phyloP scores from a whole-genome alignment of 2,797 vertebrate species.

The Centroberyx gerrardi region DNA sequence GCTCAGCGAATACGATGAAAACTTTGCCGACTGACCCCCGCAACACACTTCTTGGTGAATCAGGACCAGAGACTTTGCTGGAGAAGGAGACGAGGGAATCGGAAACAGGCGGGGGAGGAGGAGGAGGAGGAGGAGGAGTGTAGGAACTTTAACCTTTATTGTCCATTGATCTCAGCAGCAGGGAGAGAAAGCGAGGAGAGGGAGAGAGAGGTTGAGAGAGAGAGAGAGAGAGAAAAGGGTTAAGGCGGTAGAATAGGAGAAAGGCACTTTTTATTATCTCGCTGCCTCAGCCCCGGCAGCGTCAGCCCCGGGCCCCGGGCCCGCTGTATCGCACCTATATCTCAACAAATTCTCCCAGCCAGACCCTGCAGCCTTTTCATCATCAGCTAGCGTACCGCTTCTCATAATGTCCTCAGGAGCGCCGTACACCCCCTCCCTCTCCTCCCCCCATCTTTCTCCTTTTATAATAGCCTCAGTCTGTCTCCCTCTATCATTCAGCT shows the following conservation, averaged over 20 bases:
- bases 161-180: constrained; percentile 32
- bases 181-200: constrained; percentile 14
- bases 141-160: neutral
- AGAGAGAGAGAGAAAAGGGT: constrained; percentile 14
- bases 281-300: constrained; percentile 46
- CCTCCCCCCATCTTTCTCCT: neutral
- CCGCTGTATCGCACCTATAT: constrained; percentile 61
- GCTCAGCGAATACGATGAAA: too few relatives aligned
- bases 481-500: constrained; percentile 47
- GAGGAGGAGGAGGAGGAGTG: neutral
- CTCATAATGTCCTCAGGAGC: constrained; percentile 61
- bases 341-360: constrained; percentile 55
- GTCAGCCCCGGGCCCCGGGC: constrained; percentile 20
- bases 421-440: neutral
- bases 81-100: too few relatives aligned
- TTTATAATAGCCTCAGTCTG: constrained; percentile 55
- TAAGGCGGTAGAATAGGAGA: constrained; percentile 29
- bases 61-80: too few relatives aligned
- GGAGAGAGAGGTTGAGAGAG: neutral
- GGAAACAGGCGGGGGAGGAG: neutral
- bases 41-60: too few relatives aligned
- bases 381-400: constrained; percentile 46
- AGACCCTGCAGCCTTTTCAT: constrained; percentile 62
- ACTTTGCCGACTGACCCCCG: too few relatives aligned
- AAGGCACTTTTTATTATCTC: constrained; percentile 64